Evolutionary conservation across 1,140 invertebrate genomes (phyloP), one percentile per base, ranked within the genome.

Genomic region (Drosophila nannoptera): DNA sequence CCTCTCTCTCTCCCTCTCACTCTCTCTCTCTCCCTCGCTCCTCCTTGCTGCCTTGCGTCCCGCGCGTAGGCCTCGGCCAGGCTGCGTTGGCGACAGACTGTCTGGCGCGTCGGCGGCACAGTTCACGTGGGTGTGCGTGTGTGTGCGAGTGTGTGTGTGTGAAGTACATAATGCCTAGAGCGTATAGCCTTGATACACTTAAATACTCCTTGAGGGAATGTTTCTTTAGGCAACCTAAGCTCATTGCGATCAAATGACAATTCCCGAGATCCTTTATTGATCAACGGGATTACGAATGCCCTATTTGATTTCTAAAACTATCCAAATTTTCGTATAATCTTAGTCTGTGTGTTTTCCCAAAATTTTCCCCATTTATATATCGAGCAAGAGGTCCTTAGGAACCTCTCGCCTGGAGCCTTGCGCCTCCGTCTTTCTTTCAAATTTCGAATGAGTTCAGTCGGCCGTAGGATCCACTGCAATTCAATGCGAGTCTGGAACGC

Each of bases 21-120:
- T 9, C 33, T 55, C 38, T 65, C n/a, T 14, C 22, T 14, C 43
- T 70, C 35, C 16, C 12, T 35, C 12, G 36, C 43, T 33, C 65
- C 22, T 22, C 22, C 22, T 22, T 3, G 22, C 8, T 38, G 11
- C 36, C 8, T 7, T 46, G 45, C 7, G 8, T 31, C 46, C 14
- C n/a, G 6, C n/a, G 6, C 6, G 48, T 35, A 33, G 48, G n/a
- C 46, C 5, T 29, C 12, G 46, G 48, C 50, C 59, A 52, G 55
- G 31, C 55, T 35, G 29, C 49, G 61, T 38, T 70, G 83, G 78
- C 83, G 83, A 87, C 83, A 87, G 65, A 77, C 83, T 83, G 83
- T 87, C 83, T 87, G 70, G 67, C 56, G 59, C 55, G 74, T 77
- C 69, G 69, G 72, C 65, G 75, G 71, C 66, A 48, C 75, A 58